Percentiles rank a stretch among this genome's conserved stretches.
Conservation (phyloP, 2,113 vertebrate species). For the Pogonocichla stellata region DNA sequence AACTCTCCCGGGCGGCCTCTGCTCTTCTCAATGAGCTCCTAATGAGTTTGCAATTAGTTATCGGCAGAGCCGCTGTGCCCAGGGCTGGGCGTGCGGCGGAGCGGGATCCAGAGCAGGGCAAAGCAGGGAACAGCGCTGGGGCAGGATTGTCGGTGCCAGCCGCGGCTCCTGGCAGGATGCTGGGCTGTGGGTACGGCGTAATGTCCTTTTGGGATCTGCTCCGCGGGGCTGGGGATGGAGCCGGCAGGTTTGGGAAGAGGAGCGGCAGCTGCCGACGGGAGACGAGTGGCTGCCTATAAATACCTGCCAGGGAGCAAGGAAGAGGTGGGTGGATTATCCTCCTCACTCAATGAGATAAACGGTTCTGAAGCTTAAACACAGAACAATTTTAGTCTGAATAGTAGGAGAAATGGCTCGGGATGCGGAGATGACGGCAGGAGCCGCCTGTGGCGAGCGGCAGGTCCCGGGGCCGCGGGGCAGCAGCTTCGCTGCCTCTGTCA, state of each 20-base stretch:
- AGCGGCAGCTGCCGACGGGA: not conserved
- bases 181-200: not conserved
- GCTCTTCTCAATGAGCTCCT: constrained; percentile 33
- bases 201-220: not conserved
- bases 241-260: not conserved
- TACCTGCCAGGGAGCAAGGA: constrained; percentile 61
- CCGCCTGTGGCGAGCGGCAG: not conserved
- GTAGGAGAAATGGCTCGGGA: constrained; percentile 40
- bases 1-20: not conserved
- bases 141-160: not conserved
- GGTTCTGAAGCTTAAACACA: constrained; percentile 57
- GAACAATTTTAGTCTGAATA: constrained; percentile 61
- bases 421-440: not conserved
- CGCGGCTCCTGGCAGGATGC: not conserved
- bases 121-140: not conserved
- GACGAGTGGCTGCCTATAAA: constrained; percentile 62
- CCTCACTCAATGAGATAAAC: constrained; percentile 69
- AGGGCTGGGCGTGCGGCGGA: not conserved
- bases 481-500: not conserved
- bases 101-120: not conserved
- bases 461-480: not conserved
- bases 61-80: not conserved
- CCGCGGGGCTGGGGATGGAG: not conserved
- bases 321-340: constrained; percentile 65
- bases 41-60: constrained; percentile 57